Conservation (phyloP, 2,113 vertebrate species). For the Dinomys branickii region DNA sequence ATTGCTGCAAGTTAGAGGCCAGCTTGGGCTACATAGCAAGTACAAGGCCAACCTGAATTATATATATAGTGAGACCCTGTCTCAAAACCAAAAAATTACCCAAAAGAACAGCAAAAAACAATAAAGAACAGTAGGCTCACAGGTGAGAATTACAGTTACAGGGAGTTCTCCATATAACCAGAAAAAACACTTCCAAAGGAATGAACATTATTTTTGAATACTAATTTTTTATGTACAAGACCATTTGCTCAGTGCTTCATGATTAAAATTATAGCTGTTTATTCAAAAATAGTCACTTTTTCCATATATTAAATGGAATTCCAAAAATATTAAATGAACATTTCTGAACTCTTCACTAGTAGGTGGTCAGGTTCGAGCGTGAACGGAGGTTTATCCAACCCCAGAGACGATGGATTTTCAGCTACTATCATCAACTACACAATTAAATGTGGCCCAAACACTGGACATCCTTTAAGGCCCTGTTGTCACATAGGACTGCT, state of each 20-base stretch:
- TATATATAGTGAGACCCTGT: background rate
- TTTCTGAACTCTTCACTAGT: background rate
- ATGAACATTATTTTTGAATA: background rate
- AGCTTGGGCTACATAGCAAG: background rate
- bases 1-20: no score
- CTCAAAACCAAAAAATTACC: background rate
- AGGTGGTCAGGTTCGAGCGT: background rate
- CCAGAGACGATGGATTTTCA: background rate
- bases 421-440: no score
- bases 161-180: background rate
- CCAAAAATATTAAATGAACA: background rate
- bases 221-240: background rate
- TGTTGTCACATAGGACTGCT: no score
- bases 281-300: background rate
- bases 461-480: background rate
- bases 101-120: background rate
- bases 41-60: background rate
- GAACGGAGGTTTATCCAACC: rapidly evolving
- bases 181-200: background rate
- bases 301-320: background rate
- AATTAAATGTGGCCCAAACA: background rate
- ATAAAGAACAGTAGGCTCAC: background rate
- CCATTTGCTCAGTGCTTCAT: background rate
- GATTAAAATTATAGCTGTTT: background rate
- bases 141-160: background rate